Percentiles rank a stretch among this genome's conserved stretches.
Conservation (phyloP, 2,113 vertebrate genomes). For the Odocoileus hemionus region DNA sequence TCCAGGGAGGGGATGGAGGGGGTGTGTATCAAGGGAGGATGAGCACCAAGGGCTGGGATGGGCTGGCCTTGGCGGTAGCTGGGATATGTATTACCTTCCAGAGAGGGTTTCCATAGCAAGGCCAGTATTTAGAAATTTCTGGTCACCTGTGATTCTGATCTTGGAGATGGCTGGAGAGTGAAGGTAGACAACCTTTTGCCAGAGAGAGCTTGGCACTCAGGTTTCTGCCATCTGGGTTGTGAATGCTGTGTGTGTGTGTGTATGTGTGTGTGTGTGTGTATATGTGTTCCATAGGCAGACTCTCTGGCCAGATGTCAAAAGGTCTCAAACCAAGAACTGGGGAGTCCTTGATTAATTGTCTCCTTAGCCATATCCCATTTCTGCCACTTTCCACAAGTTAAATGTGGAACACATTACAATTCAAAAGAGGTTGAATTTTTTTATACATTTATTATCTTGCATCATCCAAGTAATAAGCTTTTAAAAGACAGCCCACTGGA, state of each 20-base stretch:
- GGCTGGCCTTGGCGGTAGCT: neutral
- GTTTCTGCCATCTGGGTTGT: conserved; percentile 33
- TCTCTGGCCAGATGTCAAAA: neutral
- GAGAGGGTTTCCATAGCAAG: neutral
- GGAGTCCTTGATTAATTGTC: neutral
- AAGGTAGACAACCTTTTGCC: conserved; percentile 23
- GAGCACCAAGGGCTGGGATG: neutral
- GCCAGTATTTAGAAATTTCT: neutral
- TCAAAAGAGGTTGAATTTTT: neutral
- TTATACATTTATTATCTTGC: neutral
- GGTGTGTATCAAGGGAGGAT: neutral
- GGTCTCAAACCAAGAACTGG: neutral
- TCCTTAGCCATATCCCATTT: neutral
- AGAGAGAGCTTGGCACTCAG: conserved; percentile 37
- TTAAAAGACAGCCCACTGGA: neutral
- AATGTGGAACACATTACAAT: neutral
- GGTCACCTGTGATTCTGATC: conserved; percentile 2
- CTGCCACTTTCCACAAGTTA: neutral
- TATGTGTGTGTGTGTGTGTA: neutral
- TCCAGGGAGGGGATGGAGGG: neutral
- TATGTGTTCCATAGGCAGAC: neutral
- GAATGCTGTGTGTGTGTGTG: neutral
- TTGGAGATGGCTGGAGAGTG: neutral
- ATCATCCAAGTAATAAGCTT: neutral
- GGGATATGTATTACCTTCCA: neutral